Base-by-base conservation (phyloP, 2,888 invertebrate genomes). In the Ophonus ardosiacus region DNA sequence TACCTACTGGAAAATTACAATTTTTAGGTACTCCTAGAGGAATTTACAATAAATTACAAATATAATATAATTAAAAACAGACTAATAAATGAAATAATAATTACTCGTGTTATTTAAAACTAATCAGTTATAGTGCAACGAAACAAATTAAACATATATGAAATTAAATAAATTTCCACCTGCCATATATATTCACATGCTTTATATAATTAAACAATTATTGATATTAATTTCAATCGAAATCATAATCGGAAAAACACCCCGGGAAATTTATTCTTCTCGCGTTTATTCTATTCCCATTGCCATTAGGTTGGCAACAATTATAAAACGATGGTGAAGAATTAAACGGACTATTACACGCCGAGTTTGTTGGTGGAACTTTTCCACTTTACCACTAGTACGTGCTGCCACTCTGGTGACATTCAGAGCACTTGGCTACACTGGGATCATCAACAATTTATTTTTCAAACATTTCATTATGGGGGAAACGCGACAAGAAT, bases 51-150 rank as follows among this genome's bases (percentile, higher is more conserved):
- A 31, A 68, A 68, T 68, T 68, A n/a, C 68, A 68, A 68, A 68
- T 38, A 68, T 38, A 68, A 68, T 68, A 31, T 68, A 68, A 68
- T 68, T 68, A 68, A 68, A 68, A 68, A 68, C 68, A 68, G 24
- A 21, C 63, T 63, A 63, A 68, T 15, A 68, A 68, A 68, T 68
- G 31, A 68, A 68, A 68, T 63, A 38, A 68, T 24, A 38, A 68
- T 68, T 68, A 68, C 31, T 31, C n/a, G 8, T 31, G 38, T 68
- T 68, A 68, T 68, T 31, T 68, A 68, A 68, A 68, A 68, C 68
- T 68, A 68, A 68, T 68, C 68, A 68, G 68, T 68, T n/a, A 38
- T 40, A 68, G 38, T 31, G 31, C 7, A 31, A 38, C 38, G 24
- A 68, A 68, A 68, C 31, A 68, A 68, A 68, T 68, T 68, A 38